Evolutionary conservation across 2,888 invertebrate genomes (phyloP), one percentile per base, ranked within the genome.

Genomic region (Hipparchia semele): DNA sequence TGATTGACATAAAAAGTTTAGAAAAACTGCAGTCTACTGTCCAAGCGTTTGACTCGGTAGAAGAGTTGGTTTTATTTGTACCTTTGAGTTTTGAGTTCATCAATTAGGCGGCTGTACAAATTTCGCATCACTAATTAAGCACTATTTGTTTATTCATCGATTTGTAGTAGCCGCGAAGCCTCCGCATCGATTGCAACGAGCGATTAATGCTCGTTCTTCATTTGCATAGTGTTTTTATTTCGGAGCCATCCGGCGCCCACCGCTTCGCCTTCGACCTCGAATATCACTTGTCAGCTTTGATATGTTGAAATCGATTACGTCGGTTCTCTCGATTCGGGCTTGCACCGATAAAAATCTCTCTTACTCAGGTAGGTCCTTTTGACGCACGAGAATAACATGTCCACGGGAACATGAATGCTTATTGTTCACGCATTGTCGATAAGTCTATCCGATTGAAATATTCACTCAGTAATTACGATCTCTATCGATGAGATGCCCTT

Each of bases 161-260:
- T 91, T 88, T 86, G 87, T 87, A 88, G 90, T 89, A 90, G 90
- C 87, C 68, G 83, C 78, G 86, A 85, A 86, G 84, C 39, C 39
- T 39, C 39, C 39, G 39, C 87, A 82, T 88, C 88, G 89, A 89
- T 87, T 90, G 89, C 89, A 83, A 81, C 81, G 69, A 86, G 89
- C 89, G 91, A 91, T 91, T 90, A 90, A 65, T 91, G 87, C 89
- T 85, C 84, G 83, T 80, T 83, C 80, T 81, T 86, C 84, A 93
- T 92, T 93, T 92, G 90, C 92, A 92, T 93, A 91, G 88, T 86
- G 89, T 88, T 91, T 92, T 91, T 90, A 92, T 91, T 91, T 91
- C 84, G 87, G 88, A 87, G 87, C 84, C 90, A 90, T 90, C 90
- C 89, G 89, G 90, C 91, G 90, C 90, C 90, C 90, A 89, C 90